Evolutionary conservation across 2,113 vertebrate genomes (phyloP).

Genomic region (Malaclemys terrapin): DNA sequence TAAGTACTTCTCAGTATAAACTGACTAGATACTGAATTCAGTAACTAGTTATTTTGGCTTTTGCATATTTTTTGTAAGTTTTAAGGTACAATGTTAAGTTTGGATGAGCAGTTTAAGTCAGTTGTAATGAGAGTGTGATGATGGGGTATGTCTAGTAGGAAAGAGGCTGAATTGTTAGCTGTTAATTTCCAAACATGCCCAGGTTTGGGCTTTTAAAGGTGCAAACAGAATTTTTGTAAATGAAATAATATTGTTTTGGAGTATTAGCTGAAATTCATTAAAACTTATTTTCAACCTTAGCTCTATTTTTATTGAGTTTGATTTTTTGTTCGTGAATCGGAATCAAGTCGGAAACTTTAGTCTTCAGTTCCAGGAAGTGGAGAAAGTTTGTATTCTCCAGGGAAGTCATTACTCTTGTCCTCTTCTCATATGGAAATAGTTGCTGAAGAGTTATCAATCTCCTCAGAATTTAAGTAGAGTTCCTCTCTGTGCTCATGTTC

Average conservation of each 20-base stretch:
- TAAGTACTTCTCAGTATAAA: too few species aligned
- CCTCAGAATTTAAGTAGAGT: background rate
- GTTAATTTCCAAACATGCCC: background rate
- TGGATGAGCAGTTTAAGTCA: background rate
- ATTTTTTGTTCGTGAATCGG: too few species aligned
- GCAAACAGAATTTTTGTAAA: background rate
- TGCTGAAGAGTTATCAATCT: background rate
- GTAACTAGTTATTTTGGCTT: background rate
- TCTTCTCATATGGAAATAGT: too few species aligned
- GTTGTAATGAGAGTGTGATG: background rate
- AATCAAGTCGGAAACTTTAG: too few species aligned
- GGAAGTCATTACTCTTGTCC: too few species aligned
- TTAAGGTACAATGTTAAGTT: background rate
- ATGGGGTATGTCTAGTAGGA: background rate
- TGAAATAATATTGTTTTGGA: background rate
- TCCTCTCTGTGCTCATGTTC: background rate
- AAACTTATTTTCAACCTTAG: background rate
- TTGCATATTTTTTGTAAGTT: background rate
- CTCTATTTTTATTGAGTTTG: too few species aligned
- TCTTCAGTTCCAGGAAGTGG: too few species aligned
- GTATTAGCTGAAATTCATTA: background rate
- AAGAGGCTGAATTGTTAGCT: background rate
- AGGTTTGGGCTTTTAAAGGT: background rate
- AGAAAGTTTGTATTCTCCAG: too few species aligned
- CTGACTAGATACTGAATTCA: too few species aligned